Base-by-base conservation (phyloP, 2,113 vertebrate genomes). In the Prietella phreatophila region DNA sequence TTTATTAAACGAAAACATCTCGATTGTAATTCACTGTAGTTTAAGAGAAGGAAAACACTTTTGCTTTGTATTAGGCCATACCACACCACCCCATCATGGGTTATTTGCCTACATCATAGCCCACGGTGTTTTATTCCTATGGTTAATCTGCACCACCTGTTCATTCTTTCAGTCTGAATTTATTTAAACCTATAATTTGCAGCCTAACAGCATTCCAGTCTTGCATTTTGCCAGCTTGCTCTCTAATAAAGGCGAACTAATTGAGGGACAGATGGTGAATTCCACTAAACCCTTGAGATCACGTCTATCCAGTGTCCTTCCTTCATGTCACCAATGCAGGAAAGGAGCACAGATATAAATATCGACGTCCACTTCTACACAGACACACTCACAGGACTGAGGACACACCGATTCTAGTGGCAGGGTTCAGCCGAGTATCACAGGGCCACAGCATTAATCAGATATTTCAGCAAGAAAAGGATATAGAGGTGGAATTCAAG, bases 221-320 rank as follows among this genome's bases (percentile, higher is more conserved):
- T 69, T 85, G 47, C 67, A 55, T 39, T 36, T 58, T 84, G 20
- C 17, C 63, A 2, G 27, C 33, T 36, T 85, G 65, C 30, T 85
- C 20, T 36, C 17, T 63, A 7, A 78, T 50, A 80, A 79, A 65
- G 27, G 75, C 79, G 85, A 53, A n/a, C 27, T 65, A 50, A 47
- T 36, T 33, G 5, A 65, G 55, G 55, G 73, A 47, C 67, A 78
- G 85, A 86, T 50, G 42, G 73, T 61, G 58, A 4, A 85, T 61
- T 30, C 55, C 71, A 20, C 55, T 61, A 86, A 50, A 39, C 56
- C 73, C 39, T 79, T 36, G 85, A 86, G 58, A 53, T 55, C 17
- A 60, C 14, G 27, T 19, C 60, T 27, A 56, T 78, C 55, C 73
- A 7, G 47, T 36, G 56, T 86, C 85, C 85, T 86, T 86, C 56